phyloP scores from a whole-genome alignment of 2,797 vertebrate species.

The Onychomys leucogaster region DNA sequence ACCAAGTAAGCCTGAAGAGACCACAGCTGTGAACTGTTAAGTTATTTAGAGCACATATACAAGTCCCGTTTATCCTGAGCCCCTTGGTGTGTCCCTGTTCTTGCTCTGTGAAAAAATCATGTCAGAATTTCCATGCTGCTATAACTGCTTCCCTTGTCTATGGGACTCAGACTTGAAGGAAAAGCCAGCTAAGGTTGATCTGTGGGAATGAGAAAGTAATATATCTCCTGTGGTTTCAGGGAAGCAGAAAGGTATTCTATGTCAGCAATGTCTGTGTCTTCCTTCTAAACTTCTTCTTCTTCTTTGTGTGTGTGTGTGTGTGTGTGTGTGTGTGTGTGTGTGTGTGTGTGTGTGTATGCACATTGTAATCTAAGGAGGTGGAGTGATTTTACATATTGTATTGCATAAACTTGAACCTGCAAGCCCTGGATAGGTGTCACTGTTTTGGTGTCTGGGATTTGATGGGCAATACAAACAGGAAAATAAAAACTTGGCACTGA shows the following conservation, averaged over 20 bases:
- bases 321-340: background rate
- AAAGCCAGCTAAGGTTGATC: background rate
- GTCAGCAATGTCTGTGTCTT: background rate
- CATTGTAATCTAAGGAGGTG: background rate
- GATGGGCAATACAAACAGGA: background rate
- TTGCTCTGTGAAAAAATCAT: background rate
- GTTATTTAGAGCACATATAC: background rate
- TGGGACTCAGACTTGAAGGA: background rate
- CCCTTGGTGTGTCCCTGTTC: too few relatives aligned
- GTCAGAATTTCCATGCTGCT: background rate
- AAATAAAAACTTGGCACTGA: background rate
- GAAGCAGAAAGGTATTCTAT: background rate
- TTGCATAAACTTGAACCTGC: background rate
- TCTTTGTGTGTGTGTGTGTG: fast-evolving
- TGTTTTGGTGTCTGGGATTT: background rate
- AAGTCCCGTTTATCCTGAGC: background rate
- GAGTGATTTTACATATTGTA: background rate
- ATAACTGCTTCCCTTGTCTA: background rate
- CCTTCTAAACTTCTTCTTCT: background rate
- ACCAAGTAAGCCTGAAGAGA: background rate
- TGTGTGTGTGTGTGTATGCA: background rate
- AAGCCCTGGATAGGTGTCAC: background rate
- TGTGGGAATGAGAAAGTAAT: background rate
- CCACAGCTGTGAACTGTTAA: background rate
- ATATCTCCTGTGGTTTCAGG: background rate